Conservation (phyloP, 2,113 vertebrate species). For the Anarhynchus alexandrinus region DNA sequence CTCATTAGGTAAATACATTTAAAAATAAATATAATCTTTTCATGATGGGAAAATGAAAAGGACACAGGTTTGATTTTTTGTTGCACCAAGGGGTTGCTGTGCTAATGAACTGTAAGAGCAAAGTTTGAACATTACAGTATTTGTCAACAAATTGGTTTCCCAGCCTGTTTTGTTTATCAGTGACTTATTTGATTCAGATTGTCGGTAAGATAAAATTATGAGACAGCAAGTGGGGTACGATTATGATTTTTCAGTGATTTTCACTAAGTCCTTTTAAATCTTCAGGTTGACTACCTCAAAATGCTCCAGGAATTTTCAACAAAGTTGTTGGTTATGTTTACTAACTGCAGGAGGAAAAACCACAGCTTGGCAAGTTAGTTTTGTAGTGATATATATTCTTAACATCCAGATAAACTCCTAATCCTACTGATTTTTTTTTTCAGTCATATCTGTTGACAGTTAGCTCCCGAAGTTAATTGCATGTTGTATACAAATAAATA, state of each 20-base stretch:
- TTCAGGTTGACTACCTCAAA: background rate
- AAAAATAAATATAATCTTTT: background rate
- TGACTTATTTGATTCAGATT: background rate
- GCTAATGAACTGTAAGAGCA: background rate
- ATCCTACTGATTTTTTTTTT: background rate
- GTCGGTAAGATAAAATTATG: background rate
- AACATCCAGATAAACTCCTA: conserved; percentile 24
- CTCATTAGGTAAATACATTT: background rate
- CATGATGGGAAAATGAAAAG: background rate
- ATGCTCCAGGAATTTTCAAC: background rate
- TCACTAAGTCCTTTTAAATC: background rate
- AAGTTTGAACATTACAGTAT: background rate
- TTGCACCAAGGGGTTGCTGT: background rate
- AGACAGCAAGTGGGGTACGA: background rate
- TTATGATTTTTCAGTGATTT: background rate
- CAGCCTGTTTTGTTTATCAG: background rate
- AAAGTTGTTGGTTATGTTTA: background rate
- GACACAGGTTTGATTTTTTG: background rate
- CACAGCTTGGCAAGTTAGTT: background rate
- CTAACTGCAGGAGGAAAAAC: background rate
- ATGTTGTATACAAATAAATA: conserved; percentile 16
- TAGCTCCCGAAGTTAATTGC: conserved; percentile 1
- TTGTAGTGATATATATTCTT: background rate
- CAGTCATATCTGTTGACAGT: conserved; percentile 11
- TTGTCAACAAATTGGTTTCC: background rate